Conservation (phyloP, 2,797 vertebrate genomes). For the Avahi laniger region DNA sequence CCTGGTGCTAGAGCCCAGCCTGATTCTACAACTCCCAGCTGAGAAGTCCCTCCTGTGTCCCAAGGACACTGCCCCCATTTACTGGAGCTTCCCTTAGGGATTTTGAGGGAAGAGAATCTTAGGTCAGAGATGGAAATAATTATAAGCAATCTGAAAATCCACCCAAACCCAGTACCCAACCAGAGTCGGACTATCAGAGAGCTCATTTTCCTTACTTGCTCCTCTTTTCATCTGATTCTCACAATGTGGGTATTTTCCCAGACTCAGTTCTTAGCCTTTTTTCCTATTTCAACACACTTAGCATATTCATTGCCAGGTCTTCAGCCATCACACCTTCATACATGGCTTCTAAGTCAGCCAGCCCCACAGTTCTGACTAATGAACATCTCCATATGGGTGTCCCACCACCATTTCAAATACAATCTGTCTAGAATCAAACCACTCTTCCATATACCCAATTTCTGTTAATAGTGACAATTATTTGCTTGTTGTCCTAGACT, state of each 20-base stretch:
- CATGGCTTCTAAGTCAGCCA: neutral
- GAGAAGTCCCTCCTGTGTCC: neutral
- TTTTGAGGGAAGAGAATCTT: neutral
- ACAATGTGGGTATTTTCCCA: neutral
- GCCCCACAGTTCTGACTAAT: neutral
- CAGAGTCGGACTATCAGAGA: neutral
- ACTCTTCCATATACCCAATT: neutral
- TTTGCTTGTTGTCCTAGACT: slow-evolving; percentile 17
- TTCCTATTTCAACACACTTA: neutral
- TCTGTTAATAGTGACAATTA: neutral
- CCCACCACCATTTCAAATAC: slow-evolving; percentile 3
- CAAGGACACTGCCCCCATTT: neutral
- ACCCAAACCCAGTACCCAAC: neutral
- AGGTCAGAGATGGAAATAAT: neutral
- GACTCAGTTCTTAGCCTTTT: neutral
- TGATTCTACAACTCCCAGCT: neutral
- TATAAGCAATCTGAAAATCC: slow-evolving; percentile 34
- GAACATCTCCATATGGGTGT: neutral
- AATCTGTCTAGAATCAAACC: neutral
- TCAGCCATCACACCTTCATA: neutral
- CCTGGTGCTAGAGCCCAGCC: neutral
- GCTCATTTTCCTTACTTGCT: slow-evolving; percentile 2
- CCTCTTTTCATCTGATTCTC: neutral
- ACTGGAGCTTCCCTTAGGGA: neutral
- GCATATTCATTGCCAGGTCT: neutral